Evolutionary conservation across 2,888 invertebrate genomes (phyloP).

Genomic region (Heliconius sara): DNA sequence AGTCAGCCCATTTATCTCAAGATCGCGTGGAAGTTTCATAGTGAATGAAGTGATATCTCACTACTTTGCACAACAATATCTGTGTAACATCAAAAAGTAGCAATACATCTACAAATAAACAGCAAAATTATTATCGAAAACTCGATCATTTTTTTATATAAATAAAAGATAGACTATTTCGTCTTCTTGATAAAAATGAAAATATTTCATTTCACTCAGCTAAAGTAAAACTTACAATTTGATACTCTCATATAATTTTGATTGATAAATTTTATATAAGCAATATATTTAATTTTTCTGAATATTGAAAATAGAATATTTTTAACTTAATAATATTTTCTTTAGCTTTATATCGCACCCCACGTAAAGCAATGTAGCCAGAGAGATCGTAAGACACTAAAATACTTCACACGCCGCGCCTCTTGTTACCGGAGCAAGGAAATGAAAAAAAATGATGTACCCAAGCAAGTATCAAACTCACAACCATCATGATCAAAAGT

Average conservation of each 20-base stretch:
- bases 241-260: not conserved
- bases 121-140: not conserved
- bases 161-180: not conserved
- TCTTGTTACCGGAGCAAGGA: too few relatives aligned
- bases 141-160: not conserved
- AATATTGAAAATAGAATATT: not conserved
- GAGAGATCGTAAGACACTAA: too few relatives aligned
- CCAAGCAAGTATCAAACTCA: too few relatives aligned
- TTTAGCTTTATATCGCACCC: too few relatives aligned
- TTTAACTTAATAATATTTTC: too few relatives aligned
- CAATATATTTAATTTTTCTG: not conserved
- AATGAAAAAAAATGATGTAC: too few relatives aligned
- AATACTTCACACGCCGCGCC: too few relatives aligned
- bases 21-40: not conserved
- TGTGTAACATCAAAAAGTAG: not conserved
- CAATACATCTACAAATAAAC: not conserved
- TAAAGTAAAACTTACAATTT: not conserved
- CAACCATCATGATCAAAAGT: too few relatives aligned
- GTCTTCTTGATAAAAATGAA: not conserved
- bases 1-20: too few relatives aligned
- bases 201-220: not conserved
- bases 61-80: not conserved
- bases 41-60: not conserved
- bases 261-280: too few relatives aligned
- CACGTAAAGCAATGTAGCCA: too few relatives aligned